Conservation (phyloP, 1,140 invertebrate species). For the Aphidius ervi region DNA sequence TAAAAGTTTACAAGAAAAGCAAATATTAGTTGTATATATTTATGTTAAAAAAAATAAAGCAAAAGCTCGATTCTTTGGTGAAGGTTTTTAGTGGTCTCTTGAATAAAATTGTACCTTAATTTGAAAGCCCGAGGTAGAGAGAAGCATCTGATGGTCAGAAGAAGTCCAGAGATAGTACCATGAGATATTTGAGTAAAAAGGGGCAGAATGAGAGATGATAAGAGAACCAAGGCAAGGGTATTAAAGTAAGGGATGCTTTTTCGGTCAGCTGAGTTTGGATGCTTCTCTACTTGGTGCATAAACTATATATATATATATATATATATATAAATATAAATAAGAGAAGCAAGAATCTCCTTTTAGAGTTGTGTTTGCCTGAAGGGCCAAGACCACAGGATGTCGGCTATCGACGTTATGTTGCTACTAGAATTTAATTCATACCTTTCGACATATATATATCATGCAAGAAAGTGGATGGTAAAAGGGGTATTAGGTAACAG, state of each 20-base stretch:
- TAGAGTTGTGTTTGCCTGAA: background rate
- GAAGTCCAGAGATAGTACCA: constrained; percentile 18
- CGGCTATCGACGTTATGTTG: constrained; percentile 43
- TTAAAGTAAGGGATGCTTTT: constrained; percentile 8
- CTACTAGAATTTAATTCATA: background rate
- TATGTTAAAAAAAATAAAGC: constrained; percentile 13
- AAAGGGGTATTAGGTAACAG: constrained; percentile 32
- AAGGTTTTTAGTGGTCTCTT: constrained; percentile 35
- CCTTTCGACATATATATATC: background rate
- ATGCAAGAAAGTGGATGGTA: constrained; percentile 9
- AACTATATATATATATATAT: too few species aligned
- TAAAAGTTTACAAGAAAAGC: constrained; percentile 8
- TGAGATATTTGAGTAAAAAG: constrained; percentile 15
- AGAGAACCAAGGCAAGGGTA: background rate
- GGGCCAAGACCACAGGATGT: constrained; percentile 18
- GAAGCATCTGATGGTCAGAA: constrained; percentile 9
- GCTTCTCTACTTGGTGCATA: too few species aligned
- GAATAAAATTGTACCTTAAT: constrained; percentile 47
- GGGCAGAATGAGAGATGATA: constrained; percentile 23
- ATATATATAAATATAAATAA: too few species aligned
- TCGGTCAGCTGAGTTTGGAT: constrained; percentile 5
- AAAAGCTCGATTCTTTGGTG: constrained; percentile 35
- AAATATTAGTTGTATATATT: constrained; percentile 24
- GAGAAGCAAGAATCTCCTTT: constrained; percentile 36
- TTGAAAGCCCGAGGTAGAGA: constrained; percentile 39